Conservation (phyloP, 1,140 invertebrate genomes). For the Drosophila triauraria region DNA sequence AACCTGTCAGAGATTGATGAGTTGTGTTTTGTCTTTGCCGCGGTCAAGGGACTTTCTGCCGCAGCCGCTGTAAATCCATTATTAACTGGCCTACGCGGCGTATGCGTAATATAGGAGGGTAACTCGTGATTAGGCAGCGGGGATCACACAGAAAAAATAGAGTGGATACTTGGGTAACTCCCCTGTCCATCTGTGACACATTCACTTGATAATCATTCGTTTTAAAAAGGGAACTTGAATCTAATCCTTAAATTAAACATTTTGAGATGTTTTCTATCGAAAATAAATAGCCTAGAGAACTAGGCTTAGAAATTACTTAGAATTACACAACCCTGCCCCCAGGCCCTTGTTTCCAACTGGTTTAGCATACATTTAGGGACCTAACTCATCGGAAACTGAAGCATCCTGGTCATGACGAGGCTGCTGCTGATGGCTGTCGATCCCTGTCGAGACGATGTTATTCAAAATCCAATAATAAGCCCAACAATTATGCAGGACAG, state of each 20-base stretch:
- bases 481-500: conserved; percentile 62
- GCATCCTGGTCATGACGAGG: neutral
- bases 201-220: too few relatives aligned
- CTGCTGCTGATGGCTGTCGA: conserved; percentile 11
- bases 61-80: conserved; percentile 23
- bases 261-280: too few relatives aligned
- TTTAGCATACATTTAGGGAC: conserved; percentile 6
- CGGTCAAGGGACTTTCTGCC: conserved; percentile 20
- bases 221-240: too few relatives aligned
- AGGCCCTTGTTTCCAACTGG: neutral
- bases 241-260: too few relatives aligned
- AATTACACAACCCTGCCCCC: neutral
- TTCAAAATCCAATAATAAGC: conserved; percentile 48
- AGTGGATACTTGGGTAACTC: too few relatives aligned
- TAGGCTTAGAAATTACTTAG: neutral
- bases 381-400: neutral
- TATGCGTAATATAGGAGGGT: conserved; percentile 45
- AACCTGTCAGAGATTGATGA: conserved; percentile 74
- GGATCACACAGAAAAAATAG: too few relatives aligned
- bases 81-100: conserved; percentile 60
- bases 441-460: conserved; percentile 22
- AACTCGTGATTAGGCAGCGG: too few relatives aligned
- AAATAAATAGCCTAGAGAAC: neutral
- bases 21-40: conserved; percentile 62
- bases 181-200: too few relatives aligned